These are phyloP conservation scores for Plebejus melissa DNA, from an alignment of 2,888 invertebrate genomes.

Conservation along the genomic window DNA sequence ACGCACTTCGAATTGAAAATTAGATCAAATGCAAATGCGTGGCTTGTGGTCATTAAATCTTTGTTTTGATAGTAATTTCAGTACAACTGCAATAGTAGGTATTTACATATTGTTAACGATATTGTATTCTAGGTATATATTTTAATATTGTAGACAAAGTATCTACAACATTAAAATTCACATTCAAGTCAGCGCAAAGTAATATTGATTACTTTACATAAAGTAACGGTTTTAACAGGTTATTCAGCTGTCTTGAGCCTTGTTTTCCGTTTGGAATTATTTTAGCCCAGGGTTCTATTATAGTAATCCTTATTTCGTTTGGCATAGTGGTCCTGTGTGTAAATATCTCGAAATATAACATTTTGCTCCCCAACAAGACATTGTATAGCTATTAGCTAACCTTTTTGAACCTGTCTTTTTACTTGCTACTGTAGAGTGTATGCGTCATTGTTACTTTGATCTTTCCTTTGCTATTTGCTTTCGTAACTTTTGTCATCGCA, in stretches of 20 bases:
- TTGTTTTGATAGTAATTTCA: not conserved
- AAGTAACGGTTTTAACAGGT: slow-evolving; percentile 16
- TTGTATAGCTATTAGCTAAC: not conserved
- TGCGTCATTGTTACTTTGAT: not conserved
- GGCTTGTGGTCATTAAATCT: not conserved
- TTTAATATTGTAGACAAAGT: not conserved
- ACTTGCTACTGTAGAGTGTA: not conserved
- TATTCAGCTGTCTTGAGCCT: not conserved
- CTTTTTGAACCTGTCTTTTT: slow-evolving; percentile 2
- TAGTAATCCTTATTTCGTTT: not conserved
- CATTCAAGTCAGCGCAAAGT: not conserved
- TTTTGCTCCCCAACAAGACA: not conserved
- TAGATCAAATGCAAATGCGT: not conserved
- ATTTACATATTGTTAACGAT: not conserved
- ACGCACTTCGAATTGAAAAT: not conserved
- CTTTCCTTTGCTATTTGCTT: not conserved
- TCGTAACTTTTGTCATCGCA: not conserved
- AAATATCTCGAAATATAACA: not conserved
- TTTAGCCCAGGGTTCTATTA: not conserved
- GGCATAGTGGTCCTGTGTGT: not conserved
- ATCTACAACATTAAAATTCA: not conserved
- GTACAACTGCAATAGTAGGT: not conserved
- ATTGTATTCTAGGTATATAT: not conserved
- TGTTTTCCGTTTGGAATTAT: not conserved
- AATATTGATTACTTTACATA: not conserved